Evolutionary conservation across 2,113 vertebrate genomes (phyloP).

Genomic region (Coryphaenoides rupestris): DNA sequence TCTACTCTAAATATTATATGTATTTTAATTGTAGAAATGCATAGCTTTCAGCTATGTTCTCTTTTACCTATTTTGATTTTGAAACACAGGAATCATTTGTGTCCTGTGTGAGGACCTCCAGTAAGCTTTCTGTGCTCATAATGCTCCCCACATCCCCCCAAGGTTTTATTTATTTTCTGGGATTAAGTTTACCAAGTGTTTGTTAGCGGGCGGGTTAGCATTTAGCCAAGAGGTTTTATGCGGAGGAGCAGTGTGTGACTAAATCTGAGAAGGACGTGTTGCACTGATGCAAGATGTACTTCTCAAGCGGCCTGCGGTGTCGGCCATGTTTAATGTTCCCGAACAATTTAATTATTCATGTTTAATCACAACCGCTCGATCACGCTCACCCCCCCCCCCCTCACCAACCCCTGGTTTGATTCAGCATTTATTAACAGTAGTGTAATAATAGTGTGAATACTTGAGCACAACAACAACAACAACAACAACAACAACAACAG

Average conservation of each 20-base stretch:
- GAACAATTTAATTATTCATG: slow-evolving; percentile 34
- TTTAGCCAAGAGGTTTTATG: slow-evolving; percentile 5
- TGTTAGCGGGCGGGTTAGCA: slow-evolving; percentile 1
- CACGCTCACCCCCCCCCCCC: slow-evolving; percentile 4
- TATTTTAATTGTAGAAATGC: too few relatives aligned
- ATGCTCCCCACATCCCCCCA: too few relatives aligned
- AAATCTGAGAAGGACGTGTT: too few relatives aligned
- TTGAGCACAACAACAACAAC: slow-evolving; percentile 1
- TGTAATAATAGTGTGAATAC: slow-evolving; percentile 2
- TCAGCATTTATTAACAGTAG: slow-evolving; percentile 13
- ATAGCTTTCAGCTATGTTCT: too few relatives aligned
- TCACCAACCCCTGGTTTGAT: slow-evolving; percentile 1
- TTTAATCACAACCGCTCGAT: slow-evolving; percentile 12
- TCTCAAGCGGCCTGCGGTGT: slow-evolving; percentile 2
- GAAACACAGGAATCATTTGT: too few relatives aligned
- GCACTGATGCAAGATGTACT: slow-evolving; percentile 8
- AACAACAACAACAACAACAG: neutral
- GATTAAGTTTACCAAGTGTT: slow-evolving; percentile 7
- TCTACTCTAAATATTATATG: too few relatives aligned
- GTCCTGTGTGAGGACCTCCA: too few relatives aligned
- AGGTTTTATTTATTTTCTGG: neutral
- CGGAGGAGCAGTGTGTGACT: slow-evolving; percentile 8
- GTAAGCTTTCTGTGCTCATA: too few relatives aligned
- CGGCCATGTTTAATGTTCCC: slow-evolving; percentile 11
- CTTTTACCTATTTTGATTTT: too few relatives aligned